Percentiles rank a stretch among this genome's conserved stretches.
Conservation (phyloP, 2,797 vertebrate genomes). For the Bothrops alternatus region DNA sequence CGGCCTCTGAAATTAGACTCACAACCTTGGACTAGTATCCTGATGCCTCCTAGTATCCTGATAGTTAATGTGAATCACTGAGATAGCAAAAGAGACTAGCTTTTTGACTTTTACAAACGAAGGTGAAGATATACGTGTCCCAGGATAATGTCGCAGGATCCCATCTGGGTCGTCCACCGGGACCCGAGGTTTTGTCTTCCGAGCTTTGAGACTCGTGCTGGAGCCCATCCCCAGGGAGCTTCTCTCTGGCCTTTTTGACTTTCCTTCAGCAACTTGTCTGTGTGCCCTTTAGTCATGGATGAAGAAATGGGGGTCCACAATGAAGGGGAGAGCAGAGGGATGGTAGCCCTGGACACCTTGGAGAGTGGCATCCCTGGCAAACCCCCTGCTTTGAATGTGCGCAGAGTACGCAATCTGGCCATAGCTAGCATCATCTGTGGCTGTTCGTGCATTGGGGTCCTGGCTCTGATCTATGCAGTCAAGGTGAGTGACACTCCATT, state of each 20-base stretch:
- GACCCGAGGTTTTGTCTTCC: neutral
- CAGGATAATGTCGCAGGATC: neutral
- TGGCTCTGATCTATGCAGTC: slow-evolving; percentile 78
- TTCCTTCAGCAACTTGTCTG: neutral
- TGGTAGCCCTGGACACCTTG: neutral
- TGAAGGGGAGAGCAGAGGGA: slow-evolving; percentile 50
- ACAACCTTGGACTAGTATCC: no score
- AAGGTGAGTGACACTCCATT: slow-evolving; percentile 71
- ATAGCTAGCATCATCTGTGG: slow-evolving; percentile 83
- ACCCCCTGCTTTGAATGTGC: slow-evolving; percentile 40
- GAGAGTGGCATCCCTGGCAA: slow-evolving; percentile 19
- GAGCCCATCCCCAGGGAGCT: neutral
- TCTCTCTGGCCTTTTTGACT: neutral
- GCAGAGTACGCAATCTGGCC: slow-evolving; percentile 70
- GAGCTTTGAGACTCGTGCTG: neutral
- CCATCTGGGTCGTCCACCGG: neutral
- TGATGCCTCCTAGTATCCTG: no score
- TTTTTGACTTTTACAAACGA: neutral
- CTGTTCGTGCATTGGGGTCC: slow-evolving; percentile 77
- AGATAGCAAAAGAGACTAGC: neutral
- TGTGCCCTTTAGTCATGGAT: slow-evolving; percentile 53
- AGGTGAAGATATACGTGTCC: neutral
- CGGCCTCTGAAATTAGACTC: neutral
- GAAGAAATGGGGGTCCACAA: slow-evolving; percentile 13
- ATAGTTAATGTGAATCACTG: neutral